Evolutionary conservation across 2,888 invertebrate species (phyloP), one percentile per base, ranked within the genome.

Genomic region (Autographa gamma): DNA sequence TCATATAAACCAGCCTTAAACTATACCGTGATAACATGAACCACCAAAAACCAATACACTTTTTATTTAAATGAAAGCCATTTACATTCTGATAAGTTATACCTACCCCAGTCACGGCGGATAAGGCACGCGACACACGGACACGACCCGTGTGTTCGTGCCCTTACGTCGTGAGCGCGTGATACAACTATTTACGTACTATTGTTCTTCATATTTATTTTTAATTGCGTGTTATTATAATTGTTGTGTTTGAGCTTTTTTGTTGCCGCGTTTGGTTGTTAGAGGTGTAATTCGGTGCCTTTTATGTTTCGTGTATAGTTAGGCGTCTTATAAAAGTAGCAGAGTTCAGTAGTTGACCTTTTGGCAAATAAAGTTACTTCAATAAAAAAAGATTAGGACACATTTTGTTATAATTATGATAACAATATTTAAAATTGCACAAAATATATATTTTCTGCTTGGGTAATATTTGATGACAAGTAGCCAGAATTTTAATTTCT

Each of bases 121-220:
- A 65, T 88, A 88, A 88, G 88, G 91, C 92, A 92, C 92, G 92
- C 91, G 92, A 91, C 91, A 88, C 84, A 88, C 89, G 86, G 85
- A 86, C 88, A 91, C 92, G 92, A 90, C 85, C 73, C 71, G 86
- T 89, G 88, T 87, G 88, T 79, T 87, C 92, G 89, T 91, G 93
- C 86, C 86, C 84, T 88, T 79, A 88, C 56, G 85, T 93, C 93
- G 93, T 93, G 93, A 85, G 86, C 85, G 87, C 91, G 90, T 90
- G 90, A 83, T 80, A 58, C 76, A 74, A 77, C 80, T 85, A 86
- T 88, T 87, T 79, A 76, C 73, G 67, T 75, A 32, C 73, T 69
- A 83, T 83, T 84, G 83, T 83, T 84, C 76, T 83, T 84, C 76
- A 60, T 66, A 64, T 68, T 48, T 69, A 60, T 72, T 77, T 76